Base-by-base conservation (phyloP, 2,888 invertebrate species). In the Ferdinandea cuprea region DNA sequence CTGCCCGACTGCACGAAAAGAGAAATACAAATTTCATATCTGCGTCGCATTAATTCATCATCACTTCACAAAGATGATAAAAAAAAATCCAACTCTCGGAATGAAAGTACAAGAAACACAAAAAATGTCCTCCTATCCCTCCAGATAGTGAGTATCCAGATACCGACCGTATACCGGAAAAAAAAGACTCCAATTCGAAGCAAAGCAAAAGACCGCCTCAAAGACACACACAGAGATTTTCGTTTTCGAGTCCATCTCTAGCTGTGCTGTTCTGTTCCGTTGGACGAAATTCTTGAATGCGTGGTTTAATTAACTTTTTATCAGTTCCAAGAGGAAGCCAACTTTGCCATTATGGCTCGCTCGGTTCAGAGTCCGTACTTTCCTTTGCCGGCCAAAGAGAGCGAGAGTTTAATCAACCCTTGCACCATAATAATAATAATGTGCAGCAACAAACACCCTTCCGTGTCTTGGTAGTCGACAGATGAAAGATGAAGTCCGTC, bases 241-340 rank as follows among this genome's bases (percentile, higher is more conserved):
- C n/a, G n/a, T 74, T 74, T 85, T 74, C 52, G 54, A 83, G 73
- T 77, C 72, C 77, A 80, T 68, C 80, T 61, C 42, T 44, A 2
- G 8, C 58, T 30, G 40, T 37, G 19, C 17, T 15, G 13, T 13
- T 13, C 15, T 37, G 46, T 11, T 30, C 56, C 35, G 48, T n/a
- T 59, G 42, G 17, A 40, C 54, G 37, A 56, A 13, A 11, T 17
- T 59, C 25, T 48, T 80, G 21, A 76, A 44, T 76, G 80, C 76
- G 79, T 84, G 79, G 79, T 76, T 85, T 85, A 85, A 85, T 85
- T 85, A 85, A 85, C 65, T 85, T 85, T 85, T 85, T 85, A 85
- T 85, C 85, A 85, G 85, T 74, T 80, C 11, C 63, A 68, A 83
- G 72, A 83, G 83, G 83, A 83, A 83, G 61, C 72, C 72, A 83